Conservation (phyloP, 2,113 vertebrate species). For the Erythrolamprus reginae region DNA sequence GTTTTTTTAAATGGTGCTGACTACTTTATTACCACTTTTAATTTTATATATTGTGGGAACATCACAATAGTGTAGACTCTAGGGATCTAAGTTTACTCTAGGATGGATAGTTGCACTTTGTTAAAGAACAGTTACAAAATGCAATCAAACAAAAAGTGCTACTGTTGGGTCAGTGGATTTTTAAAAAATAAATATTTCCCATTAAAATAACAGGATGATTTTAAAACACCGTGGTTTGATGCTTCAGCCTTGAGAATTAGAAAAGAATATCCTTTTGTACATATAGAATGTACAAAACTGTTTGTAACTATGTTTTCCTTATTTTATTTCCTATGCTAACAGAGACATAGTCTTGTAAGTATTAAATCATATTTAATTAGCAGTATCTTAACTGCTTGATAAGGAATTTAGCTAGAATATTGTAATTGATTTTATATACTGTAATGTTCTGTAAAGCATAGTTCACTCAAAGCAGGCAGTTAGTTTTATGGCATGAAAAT, state of each 20-base stretch:
- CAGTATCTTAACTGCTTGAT: neutral
- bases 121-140: neutral
- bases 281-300: neutral
- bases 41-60: neutral
- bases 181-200: neutral
- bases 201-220: neutral
- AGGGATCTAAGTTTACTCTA: neutral
- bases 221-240: conserved; percentile 9
- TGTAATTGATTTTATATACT: neutral
- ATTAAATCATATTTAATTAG: conserved; percentile 8
- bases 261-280: conserved; percentile 1
- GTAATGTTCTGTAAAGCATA: neutral
- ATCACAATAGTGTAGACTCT: neutral
- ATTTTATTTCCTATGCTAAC: conserved; percentile 47
- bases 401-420: neutral
- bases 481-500: neutral
- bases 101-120: neutral
- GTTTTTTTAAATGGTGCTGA: neutral
- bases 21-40: neutral
- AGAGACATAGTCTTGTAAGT: conserved; percentile 79
- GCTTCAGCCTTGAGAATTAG: neutral
- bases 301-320: conserved; percentile 28
- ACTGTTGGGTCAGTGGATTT: neutral
- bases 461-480: neutral
- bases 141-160: neutral